Evolutionary conservation across 2,888 invertebrate species (phyloP), one percentile per base, ranked within the genome.

Genomic region (Ariolimax columbianus): DNA sequence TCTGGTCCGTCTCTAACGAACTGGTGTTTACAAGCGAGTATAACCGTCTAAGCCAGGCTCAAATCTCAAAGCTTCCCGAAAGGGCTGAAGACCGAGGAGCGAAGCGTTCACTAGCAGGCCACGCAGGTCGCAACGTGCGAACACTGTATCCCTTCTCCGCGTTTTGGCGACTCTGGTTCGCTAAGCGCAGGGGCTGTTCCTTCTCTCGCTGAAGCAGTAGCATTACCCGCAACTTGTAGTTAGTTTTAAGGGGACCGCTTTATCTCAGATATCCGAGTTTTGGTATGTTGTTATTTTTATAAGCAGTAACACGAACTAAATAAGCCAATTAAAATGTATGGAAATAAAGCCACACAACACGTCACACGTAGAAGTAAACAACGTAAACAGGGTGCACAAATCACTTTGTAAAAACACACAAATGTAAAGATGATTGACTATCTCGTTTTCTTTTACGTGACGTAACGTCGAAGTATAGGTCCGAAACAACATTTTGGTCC

Each of bases 51-150:
- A 72, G 72, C 40, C 38, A 0, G 23, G 23, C 70, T 38, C 1
- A 30, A 70, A 40, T 72, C 40, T 72, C 72, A 38, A 38, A 72
- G 38, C 72, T 72, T 38, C 33, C 38, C 40, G 40, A 40, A 72
- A 26, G 40, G 40, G 38, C 72, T 40, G 33, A 14, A 33, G 66
- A 30, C 17, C 14, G 66, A 72, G 72, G 26, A 72, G 38, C 72
- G 72, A 38, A 72, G 1, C 11, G 72, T 72, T 72, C 72, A 26
- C 72, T 23, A 38, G 23, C 68, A 17, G n/a, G n/a, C 59, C 66
- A 14, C 72, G 72, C 38, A 19, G 3, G 23, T 40, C 72, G 40
- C 72, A n/a, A 72, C 40, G 40, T 72, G 72, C 26, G 72, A n/a
- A 72, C 72, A 26, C 40, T 72, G 7, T 19, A 26, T 1, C 40